Evolutionary conservation across 2,797 vertebrate species (phyloP).

Genomic region (Caiman crocodilus): DNA sequence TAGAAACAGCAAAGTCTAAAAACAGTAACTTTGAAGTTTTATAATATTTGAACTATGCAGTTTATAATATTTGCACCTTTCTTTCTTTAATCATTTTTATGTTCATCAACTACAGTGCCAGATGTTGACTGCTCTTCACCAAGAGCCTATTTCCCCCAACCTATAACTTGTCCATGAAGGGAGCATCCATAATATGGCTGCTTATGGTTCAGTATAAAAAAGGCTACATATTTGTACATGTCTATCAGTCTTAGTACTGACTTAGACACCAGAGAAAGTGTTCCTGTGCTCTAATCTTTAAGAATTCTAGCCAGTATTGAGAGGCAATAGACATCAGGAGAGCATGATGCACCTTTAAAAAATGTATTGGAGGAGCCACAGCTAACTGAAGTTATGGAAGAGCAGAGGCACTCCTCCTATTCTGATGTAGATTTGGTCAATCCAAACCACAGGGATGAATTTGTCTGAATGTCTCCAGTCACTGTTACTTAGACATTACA

Average conservation of each 20-base stretch:
- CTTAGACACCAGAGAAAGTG: background rate
- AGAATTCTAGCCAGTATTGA: background rate
- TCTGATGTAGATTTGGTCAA: background rate
- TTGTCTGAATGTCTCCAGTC: background rate
- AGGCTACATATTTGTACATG: background rate
- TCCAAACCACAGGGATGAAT: background rate
- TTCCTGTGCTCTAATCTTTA: background rate
- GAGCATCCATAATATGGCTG: background rate
- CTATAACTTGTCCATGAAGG: background rate
- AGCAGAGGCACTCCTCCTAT: background rate
- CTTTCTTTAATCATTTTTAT: background rate
- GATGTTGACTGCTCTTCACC: background rate
- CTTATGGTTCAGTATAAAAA: background rate
- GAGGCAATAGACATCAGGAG: background rate
- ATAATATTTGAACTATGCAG: no score
- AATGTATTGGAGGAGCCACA: background rate
- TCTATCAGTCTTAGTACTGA: background rate
- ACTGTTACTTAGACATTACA: background rate
- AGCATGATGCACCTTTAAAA: background rate
- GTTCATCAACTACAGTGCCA: background rate
- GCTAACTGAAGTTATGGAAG: no score
- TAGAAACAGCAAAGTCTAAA: background rate
- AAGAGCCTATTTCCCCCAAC: background rate
- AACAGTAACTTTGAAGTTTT: no score
- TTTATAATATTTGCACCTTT: background rate